Percentiles rank a stretch among this genome's conserved stretches.
Conservation (phyloP, 2,113 vertebrate genomes). For the Chunga burmeisteri region DNA sequence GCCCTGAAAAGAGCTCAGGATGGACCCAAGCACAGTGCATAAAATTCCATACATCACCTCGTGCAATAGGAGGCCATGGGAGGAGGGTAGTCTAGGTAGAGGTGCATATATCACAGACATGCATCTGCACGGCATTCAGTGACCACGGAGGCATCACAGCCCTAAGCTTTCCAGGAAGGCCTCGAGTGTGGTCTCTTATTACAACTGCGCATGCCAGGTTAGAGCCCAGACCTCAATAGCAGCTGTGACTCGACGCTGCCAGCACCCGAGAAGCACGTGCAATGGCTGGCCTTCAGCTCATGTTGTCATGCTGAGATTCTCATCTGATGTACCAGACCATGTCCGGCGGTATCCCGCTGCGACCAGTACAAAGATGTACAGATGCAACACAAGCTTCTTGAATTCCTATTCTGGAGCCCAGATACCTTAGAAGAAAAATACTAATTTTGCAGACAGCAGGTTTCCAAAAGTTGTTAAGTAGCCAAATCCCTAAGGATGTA, state of each 20-base stretch:
- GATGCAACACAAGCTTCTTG: neutral
- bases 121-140: neutral
- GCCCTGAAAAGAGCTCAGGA: neutral
- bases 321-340: neutral
- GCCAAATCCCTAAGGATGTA: neutral
- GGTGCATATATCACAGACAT: rapidly evolving
- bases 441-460: neutral
- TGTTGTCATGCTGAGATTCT: neutral
- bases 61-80: rapidly evolving
- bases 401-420: neutral
- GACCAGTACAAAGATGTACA: neutral
- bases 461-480: neutral
- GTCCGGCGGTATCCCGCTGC: neutral
- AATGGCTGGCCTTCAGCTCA: neutral
- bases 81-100: neutral
- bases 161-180: neutral
- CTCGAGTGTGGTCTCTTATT: neutral
- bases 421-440: neutral
- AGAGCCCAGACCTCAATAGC: neutral
- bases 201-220: neutral
- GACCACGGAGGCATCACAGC: neutral
- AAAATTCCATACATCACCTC: neutral
- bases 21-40: neutral
- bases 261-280: rapidly evolving
- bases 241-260: neutral